Base-by-base conservation (phyloP, 2,113 vertebrate species). In the Pan paniscus region DNA sequence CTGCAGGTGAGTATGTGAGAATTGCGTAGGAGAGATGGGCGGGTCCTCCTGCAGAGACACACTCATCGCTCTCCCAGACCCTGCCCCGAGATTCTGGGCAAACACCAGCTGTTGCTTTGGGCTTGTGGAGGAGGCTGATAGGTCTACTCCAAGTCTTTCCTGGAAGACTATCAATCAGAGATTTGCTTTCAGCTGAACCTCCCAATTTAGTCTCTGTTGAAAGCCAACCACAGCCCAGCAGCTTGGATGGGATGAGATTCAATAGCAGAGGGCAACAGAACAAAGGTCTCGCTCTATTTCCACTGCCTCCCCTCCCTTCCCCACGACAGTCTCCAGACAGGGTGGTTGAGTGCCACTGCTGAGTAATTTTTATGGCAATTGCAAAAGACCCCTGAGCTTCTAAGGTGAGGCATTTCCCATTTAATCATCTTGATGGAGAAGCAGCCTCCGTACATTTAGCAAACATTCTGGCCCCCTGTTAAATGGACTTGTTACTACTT, bases 11-110 rank as follows among this genome's bases (percentile, higher is more conserved):
- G 18, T 32, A 30, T 3, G 13, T n/a, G 25, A 82, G 59, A 48
- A 4, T 8, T n/a, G 9, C 18, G 17, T 16, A n/a, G 30, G 0
- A 10, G 35, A 17, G 57, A n/a, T 6, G 70, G 43, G 1, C 25
- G 2, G 13, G 10, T 1, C 18, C 6, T 35, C 43, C 46, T 52
- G 55, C 40, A 18, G 20, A n/a, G 7, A 14, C 32, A 17, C 6
- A 5, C 10, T 59, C 11, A 0, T 14, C 7, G 14, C 50, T 4
- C 32, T 18, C 46, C 79, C 59, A 27, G 59, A 8, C 16, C 48
- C 50, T 32, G 32, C 18, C 46, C 40, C n/a, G 35, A 25, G 81
- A 17, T 38, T 22, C 59, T 48, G 40, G 70, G 48, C 35, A 25
- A 8, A 5, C 2, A 16, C 10, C 1, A 3, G 40, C 85, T 61